Evolutionary conservation across 1,140 invertebrate species (phyloP).

Genomic region (Galleria mellonella): DNA sequence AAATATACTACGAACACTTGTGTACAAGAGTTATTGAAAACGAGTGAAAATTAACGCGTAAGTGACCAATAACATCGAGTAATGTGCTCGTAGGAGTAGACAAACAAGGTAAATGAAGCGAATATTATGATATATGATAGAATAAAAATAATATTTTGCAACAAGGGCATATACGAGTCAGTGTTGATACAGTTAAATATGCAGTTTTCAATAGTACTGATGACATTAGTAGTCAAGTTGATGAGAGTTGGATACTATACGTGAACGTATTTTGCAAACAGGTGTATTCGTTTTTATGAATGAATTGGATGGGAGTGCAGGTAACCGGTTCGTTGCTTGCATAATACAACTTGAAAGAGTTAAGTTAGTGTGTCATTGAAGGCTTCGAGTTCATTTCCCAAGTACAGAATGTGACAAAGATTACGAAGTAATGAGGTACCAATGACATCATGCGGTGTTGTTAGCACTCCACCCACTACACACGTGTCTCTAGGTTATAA

Average conservation of each 20-base stretch:
- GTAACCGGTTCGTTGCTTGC: slow-evolving; percentile 25
- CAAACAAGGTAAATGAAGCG: slow-evolving; percentile 27
- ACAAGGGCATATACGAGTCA: slow-evolving; percentile 42
- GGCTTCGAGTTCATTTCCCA: slow-evolving; percentile 22
- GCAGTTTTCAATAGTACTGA: neutral
- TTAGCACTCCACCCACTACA: slow-evolving; percentile 53
- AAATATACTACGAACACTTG: slow-evolving; percentile 14
- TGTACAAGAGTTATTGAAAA: slow-evolving; percentile 20
- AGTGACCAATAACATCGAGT: slow-evolving; percentile 39
- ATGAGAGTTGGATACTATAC: neutral
- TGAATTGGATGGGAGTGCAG: slow-evolving; percentile 18
- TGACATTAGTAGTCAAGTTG: no score
- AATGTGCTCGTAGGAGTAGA: slow-evolving; percentile 26
- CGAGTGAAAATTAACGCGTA: slow-evolving; percentile 27
- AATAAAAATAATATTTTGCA: neutral
- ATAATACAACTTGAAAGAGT: slow-evolving; percentile 35
- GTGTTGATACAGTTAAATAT: slow-evolving; percentile 1
- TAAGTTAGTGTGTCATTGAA: slow-evolving; percentile 35
- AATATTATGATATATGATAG: no score
- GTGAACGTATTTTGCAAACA: slow-evolving; percentile 14
- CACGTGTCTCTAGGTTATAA: slow-evolving; percentile 57
- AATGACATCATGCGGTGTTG: slow-evolving; percentile 60
- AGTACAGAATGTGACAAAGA: slow-evolving; percentile 44
- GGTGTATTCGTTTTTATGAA: slow-evolving; percentile 45
- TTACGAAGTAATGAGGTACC: slow-evolving; percentile 33